phyloP scores from a whole-genome alignment of 1,140 invertebrate genomes.

The Drosophila repletoides region DNA sequence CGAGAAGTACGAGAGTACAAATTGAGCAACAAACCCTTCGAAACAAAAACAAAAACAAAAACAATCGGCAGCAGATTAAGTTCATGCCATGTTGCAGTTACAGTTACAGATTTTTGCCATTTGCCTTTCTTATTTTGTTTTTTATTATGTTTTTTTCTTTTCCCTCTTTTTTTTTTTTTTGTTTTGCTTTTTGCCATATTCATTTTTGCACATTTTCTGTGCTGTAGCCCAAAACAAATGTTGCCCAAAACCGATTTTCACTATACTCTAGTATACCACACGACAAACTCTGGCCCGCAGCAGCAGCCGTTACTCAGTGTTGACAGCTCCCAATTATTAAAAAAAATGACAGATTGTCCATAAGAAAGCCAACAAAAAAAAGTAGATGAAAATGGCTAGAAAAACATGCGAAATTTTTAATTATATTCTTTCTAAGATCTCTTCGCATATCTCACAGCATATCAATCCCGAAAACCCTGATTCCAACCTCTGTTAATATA shows the following conservation, averaged over 20 bases:
- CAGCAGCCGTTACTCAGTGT: background rate
- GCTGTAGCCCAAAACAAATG: conserved; percentile 74
- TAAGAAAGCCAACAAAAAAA: too few relatives aligned
- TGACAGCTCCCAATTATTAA: too few relatives aligned
- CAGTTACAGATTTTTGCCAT: conserved; percentile 69
- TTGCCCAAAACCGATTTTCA: conserved; percentile 73
- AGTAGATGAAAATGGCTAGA: too few relatives aligned
- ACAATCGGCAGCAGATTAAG: conserved; percentile 77
- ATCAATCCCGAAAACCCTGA: too few relatives aligned
- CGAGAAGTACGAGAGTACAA: conserved; percentile 51
- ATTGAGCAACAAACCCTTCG: conserved; percentile 73
- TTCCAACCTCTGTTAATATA: too few relatives aligned
- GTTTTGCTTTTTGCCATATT: conserved; percentile 48
- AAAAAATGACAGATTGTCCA: too few relatives aligned
- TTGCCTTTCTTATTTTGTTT: conserved; percentile 19
- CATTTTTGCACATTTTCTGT: conserved; percentile 70
- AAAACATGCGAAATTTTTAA: too few relatives aligned
- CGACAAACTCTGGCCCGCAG: background rate
- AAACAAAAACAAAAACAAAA: conserved; percentile 16
- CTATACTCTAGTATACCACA: conserved; percentile 26
- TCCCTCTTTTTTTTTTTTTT: conserved; percentile 13
- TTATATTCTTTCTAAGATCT: too few relatives aligned
- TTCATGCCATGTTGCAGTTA: conserved; percentile 79
- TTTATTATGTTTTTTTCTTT: conserved; percentile 2
- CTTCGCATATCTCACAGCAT: too few relatives aligned